Conservation (phyloP, 2,113 vertebrate species). For the Empidonax traillii region DNA sequence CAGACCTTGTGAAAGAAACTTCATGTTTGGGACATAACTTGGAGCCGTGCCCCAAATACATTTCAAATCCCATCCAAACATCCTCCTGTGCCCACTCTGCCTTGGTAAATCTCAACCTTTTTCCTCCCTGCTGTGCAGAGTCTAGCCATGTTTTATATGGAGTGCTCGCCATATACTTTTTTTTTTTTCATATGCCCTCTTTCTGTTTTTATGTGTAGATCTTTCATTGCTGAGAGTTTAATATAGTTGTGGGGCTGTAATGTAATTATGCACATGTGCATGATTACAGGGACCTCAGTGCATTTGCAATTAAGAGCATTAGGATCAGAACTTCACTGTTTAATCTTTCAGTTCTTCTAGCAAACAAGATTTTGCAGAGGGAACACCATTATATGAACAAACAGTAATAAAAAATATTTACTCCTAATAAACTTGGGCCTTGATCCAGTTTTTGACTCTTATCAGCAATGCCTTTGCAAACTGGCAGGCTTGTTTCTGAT, state of each 20-base stretch:
- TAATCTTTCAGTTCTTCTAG: neutral
- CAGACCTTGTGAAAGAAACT: neutral
- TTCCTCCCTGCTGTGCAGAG: neutral
- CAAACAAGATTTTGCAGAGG: neutral
- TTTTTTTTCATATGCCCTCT: neutral
- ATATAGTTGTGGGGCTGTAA: fast-evolving
- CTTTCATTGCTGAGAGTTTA: neutral
- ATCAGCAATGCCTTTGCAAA: neutral
- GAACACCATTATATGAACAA: neutral
- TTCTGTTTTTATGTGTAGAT: neutral
- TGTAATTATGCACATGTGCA: neutral
- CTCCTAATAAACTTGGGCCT: neutral
- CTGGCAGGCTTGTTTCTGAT: neutral
- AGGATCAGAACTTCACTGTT: neutral
- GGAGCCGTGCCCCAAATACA: neutral
- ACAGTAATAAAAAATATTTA: neutral
- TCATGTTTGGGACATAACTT: neutral
- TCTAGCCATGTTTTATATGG: neutral
- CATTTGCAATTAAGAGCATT: neutral
- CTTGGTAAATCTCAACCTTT: neutral
- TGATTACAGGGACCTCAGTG: neutral
- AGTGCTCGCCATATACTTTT: neutral
- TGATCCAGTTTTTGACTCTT: neutral
- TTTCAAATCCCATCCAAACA: neutral
- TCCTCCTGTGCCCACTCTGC: neutral